A percentile compares a stretch with the other conserved stretches of the same genome.
phyloP scores from a whole-genome alignment of 2,797 vertebrate genomes.

The Peromyscus melanophrys region DNA sequence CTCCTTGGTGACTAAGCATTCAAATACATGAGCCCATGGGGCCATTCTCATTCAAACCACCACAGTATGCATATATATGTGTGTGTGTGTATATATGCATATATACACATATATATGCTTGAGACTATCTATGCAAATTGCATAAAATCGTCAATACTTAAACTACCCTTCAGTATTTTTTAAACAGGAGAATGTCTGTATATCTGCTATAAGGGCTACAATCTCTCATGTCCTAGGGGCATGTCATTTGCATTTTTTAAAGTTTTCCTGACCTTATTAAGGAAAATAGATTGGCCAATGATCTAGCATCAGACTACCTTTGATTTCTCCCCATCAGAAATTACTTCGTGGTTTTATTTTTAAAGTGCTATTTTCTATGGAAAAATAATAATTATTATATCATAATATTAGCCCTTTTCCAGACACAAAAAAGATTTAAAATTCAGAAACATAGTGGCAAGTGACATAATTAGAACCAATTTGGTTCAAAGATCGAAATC shows the following conservation, averaged over 20 bases:
- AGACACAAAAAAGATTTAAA: constrained; percentile 27
- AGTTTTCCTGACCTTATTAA: constrained; percentile 52
- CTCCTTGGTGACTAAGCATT: background rate
- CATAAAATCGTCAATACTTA: constrained; percentile 53
- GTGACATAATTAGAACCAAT: background rate
- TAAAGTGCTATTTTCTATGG: background rate
- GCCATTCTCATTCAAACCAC: background rate
- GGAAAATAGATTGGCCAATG: constrained; percentile 45
- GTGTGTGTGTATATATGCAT: too few species aligned
- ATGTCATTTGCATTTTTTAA: constrained; percentile 59
- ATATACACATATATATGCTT: background rate
- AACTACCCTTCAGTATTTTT: constrained; percentile 21
- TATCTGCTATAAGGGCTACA: background rate
- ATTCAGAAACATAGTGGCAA: background rate
- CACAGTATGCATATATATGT: background rate
- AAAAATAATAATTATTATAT: background rate
- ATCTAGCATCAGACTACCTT: constrained; percentile 18
- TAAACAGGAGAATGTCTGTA: background rate
- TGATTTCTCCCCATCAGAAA: constrained; percentile 35
- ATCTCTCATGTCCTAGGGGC: background rate
- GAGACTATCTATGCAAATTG: background rate
- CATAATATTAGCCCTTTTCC: constrained; percentile 7
- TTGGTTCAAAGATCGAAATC: background rate
- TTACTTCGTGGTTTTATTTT: background rate
- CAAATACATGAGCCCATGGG: background rate